phyloP scores from a whole-genome alignment of 2,113 vertebrate genomes.

The Zeus faber region DNA sequence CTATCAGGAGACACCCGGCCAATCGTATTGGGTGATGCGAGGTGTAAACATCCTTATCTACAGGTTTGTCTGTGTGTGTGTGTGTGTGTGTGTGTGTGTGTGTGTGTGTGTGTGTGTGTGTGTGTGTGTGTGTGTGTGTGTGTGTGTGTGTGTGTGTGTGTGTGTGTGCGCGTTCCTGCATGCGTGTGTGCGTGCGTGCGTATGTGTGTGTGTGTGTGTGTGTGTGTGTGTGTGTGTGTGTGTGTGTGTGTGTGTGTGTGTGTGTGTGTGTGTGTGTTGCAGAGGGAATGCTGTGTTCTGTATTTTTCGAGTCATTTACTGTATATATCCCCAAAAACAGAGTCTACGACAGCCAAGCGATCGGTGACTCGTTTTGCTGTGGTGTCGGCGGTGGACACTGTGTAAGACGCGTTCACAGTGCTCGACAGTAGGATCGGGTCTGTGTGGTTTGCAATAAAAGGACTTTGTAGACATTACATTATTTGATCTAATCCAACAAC shows the following conservation, averaged over 20 bases:
- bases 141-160: not conserved
- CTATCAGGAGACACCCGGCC: slow-evolving; percentile 52
- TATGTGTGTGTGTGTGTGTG: not conserved
- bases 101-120: slow-evolving; percentile 3
- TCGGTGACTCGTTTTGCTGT: too few species aligned
- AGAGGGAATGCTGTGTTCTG: too few species aligned
- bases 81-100: slow-evolving; percentile 8
- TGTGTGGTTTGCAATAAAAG: too few species aligned
- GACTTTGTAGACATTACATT: too few species aligned
- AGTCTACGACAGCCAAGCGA: too few species aligned
- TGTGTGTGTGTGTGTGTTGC: not conserved
- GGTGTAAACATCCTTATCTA: slow-evolving; percentile 49
- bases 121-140: not conserved
- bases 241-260: not conserved
- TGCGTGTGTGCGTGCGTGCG: not conserved
- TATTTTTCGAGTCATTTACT: too few species aligned
- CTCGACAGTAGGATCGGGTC: too few species aligned
- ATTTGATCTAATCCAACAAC: too few species aligned
- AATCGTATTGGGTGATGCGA: slow-evolving; percentile 34
- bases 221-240: not conserved
- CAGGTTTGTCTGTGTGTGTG: not conserved
- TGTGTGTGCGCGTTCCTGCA: not conserved
- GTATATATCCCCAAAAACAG: too few species aligned
- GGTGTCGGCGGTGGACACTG: too few species aligned
- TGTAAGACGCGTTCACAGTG: too few species aligned